phyloP scores from a whole-genome alignment of 2,113 vertebrate genomes.

The Pampusana beccarii region DNA sequence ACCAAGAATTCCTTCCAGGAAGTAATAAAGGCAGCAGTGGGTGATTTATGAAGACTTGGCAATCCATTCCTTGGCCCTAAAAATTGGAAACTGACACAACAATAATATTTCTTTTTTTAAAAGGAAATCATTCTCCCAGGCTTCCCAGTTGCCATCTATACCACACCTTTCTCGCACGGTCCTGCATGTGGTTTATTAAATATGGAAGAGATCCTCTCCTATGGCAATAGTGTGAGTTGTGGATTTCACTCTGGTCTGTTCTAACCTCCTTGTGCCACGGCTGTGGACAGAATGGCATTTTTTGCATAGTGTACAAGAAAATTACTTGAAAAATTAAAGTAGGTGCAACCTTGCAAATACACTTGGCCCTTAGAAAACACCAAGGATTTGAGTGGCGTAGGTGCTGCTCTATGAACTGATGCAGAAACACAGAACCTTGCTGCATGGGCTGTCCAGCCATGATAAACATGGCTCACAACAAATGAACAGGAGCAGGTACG shows the following conservation, averaged over 20 bases:
- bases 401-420: neutral
- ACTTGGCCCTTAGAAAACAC: neutral
- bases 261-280: neutral
- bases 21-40: slow-evolving; percentile 43
- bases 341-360: neutral
- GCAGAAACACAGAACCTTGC: neutral
- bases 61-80: slow-evolving; percentile 28
- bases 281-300: neutral
- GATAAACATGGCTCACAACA: neutral
- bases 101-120: slow-evolving; percentile 14
- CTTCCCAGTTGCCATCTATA: slow-evolving; percentile 19
- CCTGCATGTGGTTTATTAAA: neutral
- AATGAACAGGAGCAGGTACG: neutral
- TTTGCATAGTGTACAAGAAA: neutral
- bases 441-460: neutral
- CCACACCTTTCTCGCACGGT: slow-evolving; percentile 15
- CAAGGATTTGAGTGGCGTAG: neutral
- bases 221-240: accelerated
- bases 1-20: slow-evolving; percentile 47
- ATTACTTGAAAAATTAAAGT: neutral
- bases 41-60: slow-evolving; percentile 29
- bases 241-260: neutral
- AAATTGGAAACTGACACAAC: slow-evolving; percentile 43
- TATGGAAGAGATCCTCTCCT: neutral
- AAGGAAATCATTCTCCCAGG: slow-evolving; percentile 14